A percentile compares a stretch with the other conserved stretches of the same genome.
Evolutionary conservation across 2,113 vertebrate genomes (phyloP).

Genomic region (Glaucomys volans): DNA sequence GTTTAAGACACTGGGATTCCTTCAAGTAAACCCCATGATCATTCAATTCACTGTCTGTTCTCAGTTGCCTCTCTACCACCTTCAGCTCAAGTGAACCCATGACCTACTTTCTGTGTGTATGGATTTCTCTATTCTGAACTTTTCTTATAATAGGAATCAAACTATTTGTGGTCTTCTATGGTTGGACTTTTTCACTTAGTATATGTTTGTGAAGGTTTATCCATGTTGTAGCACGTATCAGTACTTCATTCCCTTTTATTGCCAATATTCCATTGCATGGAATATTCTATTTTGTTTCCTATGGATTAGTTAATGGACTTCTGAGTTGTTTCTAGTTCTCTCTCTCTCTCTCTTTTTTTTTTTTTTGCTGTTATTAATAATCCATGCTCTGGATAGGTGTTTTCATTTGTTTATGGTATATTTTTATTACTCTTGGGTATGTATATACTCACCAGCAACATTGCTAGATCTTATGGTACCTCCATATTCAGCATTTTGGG

Average conservation of each 20-base stretch:
- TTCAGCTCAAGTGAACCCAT: neutral
- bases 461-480: neutral
- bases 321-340: neutral
- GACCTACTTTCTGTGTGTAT: neutral
- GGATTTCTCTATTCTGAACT: neutral
- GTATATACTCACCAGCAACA: neutral
- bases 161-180: neutral
- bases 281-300: neutral
- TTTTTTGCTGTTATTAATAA: neutral
- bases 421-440: constrained; percentile 9
- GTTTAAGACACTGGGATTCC: neutral
- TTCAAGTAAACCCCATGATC: neutral
- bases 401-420: neutral
- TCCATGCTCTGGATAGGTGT: neutral
- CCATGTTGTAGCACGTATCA: neutral
- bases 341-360: neutral
- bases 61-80: neutral
- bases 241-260: neutral
- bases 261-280: neutral
- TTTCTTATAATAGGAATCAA: neutral
- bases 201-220: neutral
- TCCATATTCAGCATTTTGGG: neutral
- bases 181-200: neutral
- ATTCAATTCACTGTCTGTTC: neutral
- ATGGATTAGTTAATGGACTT: neutral